Percentiles rank a stretch among this genome's conserved stretches.
phyloP scores from a whole-genome alignment of 2,113 vertebrate genomes.

The Syngnathus floridae region DNA sequence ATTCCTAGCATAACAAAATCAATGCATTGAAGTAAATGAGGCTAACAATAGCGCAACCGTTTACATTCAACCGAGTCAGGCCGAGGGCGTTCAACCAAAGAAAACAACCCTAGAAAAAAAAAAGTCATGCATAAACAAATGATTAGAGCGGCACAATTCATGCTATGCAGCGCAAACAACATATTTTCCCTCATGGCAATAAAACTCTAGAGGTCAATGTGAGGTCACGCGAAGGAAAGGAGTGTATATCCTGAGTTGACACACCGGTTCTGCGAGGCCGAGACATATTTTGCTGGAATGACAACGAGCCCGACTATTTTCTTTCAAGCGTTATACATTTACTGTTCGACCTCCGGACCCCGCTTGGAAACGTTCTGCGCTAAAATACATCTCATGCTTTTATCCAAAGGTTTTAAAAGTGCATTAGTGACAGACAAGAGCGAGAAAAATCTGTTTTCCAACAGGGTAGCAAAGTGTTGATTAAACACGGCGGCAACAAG shows the following conservation, averaged over 20 bases:
- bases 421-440: conserved; percentile 16
- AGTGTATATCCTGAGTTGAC: conserved; percentile 40
- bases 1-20: too few relatives aligned
- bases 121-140: conserved; percentile 30
- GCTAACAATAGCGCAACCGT: conserved; percentile 18
- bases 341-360: conserved; percentile 42
- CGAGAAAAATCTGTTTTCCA: conserved; percentile 31
- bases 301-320: conserved; percentile 54
- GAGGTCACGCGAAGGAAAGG: conserved; percentile 44
- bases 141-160: conserved; percentile 19
- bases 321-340: conserved; percentile 42
- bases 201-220: conserved; percentile 37
- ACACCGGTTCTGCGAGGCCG: conserved; percentile 28
- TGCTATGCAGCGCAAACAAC: conserved; percentile 13
- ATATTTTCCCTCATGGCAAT: conserved; percentile 21
- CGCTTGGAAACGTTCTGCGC: conserved; percentile 30
- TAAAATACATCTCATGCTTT: conserved; percentile 37
- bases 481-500: conserved; percentile 43
- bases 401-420: conserved; percentile 35
- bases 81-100: conserved; percentile 30
- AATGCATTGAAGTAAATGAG: too few relatives aligned
- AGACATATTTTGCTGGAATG: conserved; percentile 42
- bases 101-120: conserved; percentile 2
- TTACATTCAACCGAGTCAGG: conserved; percentile 24
- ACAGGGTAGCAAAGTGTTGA: conserved; percentile 42